Base-by-base conservation (phyloP, 2,888 invertebrate genomes). In the Trachelus troglodyta region DNA sequence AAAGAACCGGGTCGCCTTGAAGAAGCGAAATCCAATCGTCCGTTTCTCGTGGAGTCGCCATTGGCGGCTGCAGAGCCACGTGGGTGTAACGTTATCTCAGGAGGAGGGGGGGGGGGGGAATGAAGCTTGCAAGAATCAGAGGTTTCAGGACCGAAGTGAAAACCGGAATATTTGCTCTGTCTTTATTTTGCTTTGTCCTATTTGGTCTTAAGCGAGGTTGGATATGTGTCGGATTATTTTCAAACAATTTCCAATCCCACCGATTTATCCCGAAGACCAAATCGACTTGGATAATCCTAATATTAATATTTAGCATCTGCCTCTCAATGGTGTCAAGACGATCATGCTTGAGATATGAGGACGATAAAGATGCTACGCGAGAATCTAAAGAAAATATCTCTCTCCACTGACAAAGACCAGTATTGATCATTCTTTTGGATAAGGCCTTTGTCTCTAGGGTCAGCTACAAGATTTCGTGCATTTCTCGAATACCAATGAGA, bases 91-190 rank as follows among this genome's bases (percentile, higher is more conserved):
- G 33, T 71, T 71, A 71, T 71, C 71, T 31, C 71, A 12, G 3
- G 12, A 1, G 6, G 69, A 23, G 69, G 3, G n/a, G 0, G 2
- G 69, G 31, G 30, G 30, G 0, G 69, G 31, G 71, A 23, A 11
- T 23, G 33, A 71, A 34, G 56, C 56, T 71, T 31, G 71, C 71
- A 12, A 71, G 71, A 71, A 71, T 80, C 79, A 82, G 78, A 79
- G 83, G 81, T 82, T 80, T 82, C 83, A 78, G 82, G 78, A 84
- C 81, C 83, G 79, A 75, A 80, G 81, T 83, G 82, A 81, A 84
- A 86, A 87, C 84, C 82, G 87, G 86, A 87, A 85, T 86, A 86
- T 74, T 71, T 23, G 71, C 71, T 71, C 9, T 4, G 30, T 31
- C 71, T 6, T 71, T 9, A 56, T 56, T 56, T 56, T 0, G 9